phyloP scores from a whole-genome alignment of 2,888 invertebrate genomes.

The Oscheius myriophilus region DNA sequence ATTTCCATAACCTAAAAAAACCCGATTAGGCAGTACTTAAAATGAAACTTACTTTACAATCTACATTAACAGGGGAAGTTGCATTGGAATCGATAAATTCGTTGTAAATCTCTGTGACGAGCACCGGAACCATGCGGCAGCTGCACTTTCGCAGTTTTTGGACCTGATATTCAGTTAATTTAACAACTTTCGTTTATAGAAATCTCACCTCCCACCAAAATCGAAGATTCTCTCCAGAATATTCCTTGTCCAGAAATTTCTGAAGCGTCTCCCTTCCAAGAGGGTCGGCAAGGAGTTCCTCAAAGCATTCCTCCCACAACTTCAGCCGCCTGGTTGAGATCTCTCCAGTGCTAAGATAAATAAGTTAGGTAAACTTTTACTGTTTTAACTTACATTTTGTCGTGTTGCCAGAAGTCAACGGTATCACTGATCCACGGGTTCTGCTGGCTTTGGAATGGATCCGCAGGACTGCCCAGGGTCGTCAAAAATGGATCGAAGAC shows the following conservation, averaged over 20 bases:
- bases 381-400: conserved; percentile 76
- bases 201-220: conserved; percentile 73
- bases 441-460: conserved; percentile 74
- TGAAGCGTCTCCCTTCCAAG: conserved; percentile 95
- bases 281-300: conserved; percentile 91
- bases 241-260: conserved; percentile 94
- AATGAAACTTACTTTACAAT: conserved; percentile 77
- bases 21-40: not conserved
- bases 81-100: conserved; percentile 94
- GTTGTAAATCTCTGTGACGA: conserved; percentile 79
- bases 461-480: conserved; percentile 81
- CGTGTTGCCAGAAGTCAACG: conserved; percentile 96
- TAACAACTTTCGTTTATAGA: no score
- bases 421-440: conserved; percentile 97
- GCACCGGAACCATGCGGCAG: conserved; percentile 83
- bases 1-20: conserved; percentile 80
- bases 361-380: not conserved
- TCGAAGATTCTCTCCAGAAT: conserved; percentile 97
- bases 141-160: conserved; percentile 90
- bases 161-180: conserved; percentile 44
- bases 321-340: conserved; percentile 90
- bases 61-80: conserved; percentile 94
- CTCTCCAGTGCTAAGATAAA: conserved; percentile 77
- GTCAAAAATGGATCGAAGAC: conserved; percentile 96
- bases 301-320: conserved; percentile 94